These are phyloP conservation scores for Toxostoma redivivum DNA, from an alignment of 2,113 vertebrate species.

Conservation along the genomic window DNA sequence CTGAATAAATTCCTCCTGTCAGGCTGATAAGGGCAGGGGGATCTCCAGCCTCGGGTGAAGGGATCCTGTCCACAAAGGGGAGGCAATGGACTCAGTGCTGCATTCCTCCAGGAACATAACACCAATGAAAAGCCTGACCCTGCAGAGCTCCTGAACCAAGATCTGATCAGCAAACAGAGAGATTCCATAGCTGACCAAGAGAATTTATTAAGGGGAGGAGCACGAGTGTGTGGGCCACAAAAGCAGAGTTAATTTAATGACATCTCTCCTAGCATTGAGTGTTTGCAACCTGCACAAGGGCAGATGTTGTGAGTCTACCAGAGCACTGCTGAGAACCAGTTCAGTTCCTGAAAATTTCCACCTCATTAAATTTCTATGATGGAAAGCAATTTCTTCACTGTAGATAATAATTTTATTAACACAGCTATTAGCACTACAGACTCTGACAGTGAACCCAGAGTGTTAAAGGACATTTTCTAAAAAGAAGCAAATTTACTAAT, in stretches of 20 bases:
- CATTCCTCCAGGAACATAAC: background rate
- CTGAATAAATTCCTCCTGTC: background rate
- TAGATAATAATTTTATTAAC: slow-evolving; percentile 39
- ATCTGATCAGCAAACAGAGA: background rate
- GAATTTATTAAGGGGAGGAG: background rate
- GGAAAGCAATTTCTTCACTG: background rate
- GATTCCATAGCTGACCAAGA: background rate
- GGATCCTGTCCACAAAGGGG: background rate
- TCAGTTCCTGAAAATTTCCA: slow-evolving; percentile 7
- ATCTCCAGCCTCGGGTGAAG: background rate
- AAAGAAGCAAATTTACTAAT: slow-evolving; percentile 19
- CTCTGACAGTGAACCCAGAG: background rate
- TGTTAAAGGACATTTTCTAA: slow-evolving; percentile 17
- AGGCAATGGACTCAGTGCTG: background rate
- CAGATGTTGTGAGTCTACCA: slow-evolving; percentile 21
- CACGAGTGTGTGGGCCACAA: background rate
- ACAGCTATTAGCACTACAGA: background rate
- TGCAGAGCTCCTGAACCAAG: background rate
- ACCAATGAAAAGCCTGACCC: background rate
- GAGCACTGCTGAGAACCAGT: slow-evolving; percentile 13
- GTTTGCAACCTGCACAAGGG: background rate
- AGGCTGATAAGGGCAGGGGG: background rate
- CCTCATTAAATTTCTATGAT: slow-evolving; percentile 15
- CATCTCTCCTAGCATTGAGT: background rate
- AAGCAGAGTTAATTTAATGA: background rate